A percentile compares a stretch with the other conserved stretches of the same genome.
These are phyloP conservation scores for Aricia agestis DNA, from an alignment of 1,140 invertebrate species.

Conservation along the genomic window DNA sequence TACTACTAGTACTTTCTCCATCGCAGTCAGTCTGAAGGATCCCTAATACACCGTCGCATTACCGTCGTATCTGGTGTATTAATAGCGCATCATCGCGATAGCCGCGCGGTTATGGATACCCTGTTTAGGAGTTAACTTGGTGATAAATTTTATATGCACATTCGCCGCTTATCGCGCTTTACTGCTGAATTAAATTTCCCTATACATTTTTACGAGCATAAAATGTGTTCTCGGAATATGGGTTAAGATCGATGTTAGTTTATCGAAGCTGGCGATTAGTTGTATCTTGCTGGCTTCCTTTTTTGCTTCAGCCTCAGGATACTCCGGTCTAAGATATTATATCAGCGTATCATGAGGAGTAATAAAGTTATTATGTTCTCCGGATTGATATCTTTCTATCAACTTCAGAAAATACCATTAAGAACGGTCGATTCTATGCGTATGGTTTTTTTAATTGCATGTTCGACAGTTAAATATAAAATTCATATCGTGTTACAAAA, in stretches of 20 bases:
- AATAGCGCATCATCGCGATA: constrained; percentile 64
- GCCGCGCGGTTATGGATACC: constrained; percentile 43
- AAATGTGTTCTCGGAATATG: constrained; percentile 16
- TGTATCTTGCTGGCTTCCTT: neutral
- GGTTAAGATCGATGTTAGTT: constrained; percentile 13
- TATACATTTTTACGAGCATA: constrained; percentile 27
- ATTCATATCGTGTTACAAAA: neutral
- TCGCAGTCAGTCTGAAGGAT: constrained; percentile 25
- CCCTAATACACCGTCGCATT: constrained; percentile 43
- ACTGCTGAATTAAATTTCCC: constrained; percentile 26
- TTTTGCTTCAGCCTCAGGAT: neutral
- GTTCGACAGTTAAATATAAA: neutral
- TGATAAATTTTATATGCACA: constrained; percentile 54
- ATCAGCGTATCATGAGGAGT: too few species aligned
- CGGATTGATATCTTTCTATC: too few species aligned
- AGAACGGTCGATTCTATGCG: too few species aligned
- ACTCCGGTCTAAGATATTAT: too few species aligned
- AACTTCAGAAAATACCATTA: too few species aligned
- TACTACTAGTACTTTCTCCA: neutral
- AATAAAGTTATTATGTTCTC: too few species aligned
- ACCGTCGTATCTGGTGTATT: constrained; percentile 54
- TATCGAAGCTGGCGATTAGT: neutral
- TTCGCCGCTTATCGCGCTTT: constrained; percentile 43
- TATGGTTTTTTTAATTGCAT: too few species aligned
- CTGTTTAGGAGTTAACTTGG: constrained; percentile 46